Conservation (phyloP, 2,888 invertebrate species). For the Eupithecia tripunctaria region DNA sequence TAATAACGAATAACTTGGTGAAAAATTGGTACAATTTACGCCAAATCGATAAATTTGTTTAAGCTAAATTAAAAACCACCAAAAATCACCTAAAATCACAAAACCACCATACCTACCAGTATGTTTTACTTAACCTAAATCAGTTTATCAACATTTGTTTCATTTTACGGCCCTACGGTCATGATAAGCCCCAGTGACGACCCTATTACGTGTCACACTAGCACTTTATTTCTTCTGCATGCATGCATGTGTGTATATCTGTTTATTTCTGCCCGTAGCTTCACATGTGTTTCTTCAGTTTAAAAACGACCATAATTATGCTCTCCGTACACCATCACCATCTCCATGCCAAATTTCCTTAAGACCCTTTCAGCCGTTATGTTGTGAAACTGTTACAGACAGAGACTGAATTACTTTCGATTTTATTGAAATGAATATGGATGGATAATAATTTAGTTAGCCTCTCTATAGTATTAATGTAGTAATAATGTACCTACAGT, state of each 20-base stretch:
- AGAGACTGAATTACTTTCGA: not conserved
- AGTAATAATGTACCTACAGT: too few species aligned
- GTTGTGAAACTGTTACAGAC: not conserved
- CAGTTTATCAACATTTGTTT: conserved; percentile 32
- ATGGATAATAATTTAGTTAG: not conserved
- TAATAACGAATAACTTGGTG: too few species aligned
- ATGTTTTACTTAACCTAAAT: conserved; percentile 26
- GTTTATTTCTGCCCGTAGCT: too few species aligned
- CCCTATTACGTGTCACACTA: conserved; percentile 34
- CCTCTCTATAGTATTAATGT: too few species aligned
- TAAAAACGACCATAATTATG: not conserved
- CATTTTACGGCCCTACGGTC: conserved; percentile 24
- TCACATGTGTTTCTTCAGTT: not conserved
- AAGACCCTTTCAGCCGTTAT: not conserved
- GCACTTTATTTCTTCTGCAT: conserved; percentile 10
- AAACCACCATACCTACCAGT: conserved; percentile 20
- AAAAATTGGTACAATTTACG: too few species aligned
- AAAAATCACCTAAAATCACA: too few species aligned
- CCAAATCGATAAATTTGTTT: too few species aligned
- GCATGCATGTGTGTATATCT: not conserved
- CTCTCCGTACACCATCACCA: not conserved
- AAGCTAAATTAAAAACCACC: conserved; percentile 11
- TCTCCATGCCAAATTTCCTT: not conserved
- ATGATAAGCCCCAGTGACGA: conserved; percentile 38
- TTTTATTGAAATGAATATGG: not conserved